Evolutionary conservation across 2,888 invertebrate genomes (phyloP).

Genomic region (Allacma fusca): DNA sequence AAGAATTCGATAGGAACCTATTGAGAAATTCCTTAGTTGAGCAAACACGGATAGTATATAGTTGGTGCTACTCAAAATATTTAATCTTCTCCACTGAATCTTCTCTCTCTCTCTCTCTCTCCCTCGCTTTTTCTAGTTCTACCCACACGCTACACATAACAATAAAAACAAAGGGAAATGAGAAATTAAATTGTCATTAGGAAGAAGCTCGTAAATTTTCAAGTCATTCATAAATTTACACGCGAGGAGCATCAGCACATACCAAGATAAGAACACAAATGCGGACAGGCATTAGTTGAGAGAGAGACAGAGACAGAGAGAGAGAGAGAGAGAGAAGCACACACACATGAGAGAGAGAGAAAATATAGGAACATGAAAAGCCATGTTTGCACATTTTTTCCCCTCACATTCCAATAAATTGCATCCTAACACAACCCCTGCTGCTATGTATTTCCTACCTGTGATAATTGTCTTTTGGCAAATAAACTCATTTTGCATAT

Average conservation of each 20-base stretch:
- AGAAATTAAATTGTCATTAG: conserved; percentile 17
- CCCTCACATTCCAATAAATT: conserved; percentile 17
- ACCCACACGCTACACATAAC: background rate
- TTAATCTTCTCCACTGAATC: background rate
- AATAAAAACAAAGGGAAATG: conserved; percentile 13
- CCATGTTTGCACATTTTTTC: conserved; percentile 20
- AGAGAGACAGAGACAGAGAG: background rate
- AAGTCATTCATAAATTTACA: conserved; percentile 17
- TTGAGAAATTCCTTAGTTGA: no score
- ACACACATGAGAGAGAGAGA: background rate
- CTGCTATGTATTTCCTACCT: conserved; percentile 21
- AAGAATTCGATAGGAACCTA: no score
- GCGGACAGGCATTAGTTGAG: background rate
- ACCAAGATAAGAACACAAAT: background rate
- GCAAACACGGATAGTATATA: no score
- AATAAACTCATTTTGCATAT: background rate
- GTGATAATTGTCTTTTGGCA: conserved; percentile 8
- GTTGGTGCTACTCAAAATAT: no score
- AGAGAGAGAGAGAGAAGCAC: background rate
- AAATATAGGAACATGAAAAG: background rate
- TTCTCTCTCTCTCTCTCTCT: background rate
- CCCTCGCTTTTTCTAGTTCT: no score
- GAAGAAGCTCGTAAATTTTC: conserved; percentile 13
- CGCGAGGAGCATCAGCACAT: background rate
- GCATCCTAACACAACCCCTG: conserved; percentile 14